These are phyloP conservation scores for Nibea coibor DNA, from an alignment of 2,113 vertebrate species.

Conservation along the genomic window DNA sequence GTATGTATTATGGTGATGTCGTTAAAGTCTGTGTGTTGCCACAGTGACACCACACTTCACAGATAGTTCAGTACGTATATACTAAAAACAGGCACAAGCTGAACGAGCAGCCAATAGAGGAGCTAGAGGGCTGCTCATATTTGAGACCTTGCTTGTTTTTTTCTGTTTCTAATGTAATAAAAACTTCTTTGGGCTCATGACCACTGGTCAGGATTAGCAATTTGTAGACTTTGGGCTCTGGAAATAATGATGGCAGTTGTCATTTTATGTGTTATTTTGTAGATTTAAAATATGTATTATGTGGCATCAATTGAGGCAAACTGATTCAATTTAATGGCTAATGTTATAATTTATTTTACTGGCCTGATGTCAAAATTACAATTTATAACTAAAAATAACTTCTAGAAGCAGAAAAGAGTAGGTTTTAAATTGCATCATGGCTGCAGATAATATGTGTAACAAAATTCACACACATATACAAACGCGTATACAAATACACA, in stretches of 20 bases:
- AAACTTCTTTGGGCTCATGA: background rate
- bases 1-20: background rate
- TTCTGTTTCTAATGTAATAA: background rate
- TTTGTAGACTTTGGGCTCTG: background rate
- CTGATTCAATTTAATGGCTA: background rate
- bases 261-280: background rate
- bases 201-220: background rate
- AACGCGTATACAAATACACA: too few species aligned
- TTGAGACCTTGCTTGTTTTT: background rate
- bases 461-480: background rate
- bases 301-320: too few species aligned
- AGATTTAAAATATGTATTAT: background rate
- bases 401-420: background rate
- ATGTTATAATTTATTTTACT: background rate
- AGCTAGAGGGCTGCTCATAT: background rate
- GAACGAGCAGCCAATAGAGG: too few species aligned
- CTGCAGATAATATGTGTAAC: background rate
- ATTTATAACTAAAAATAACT: background rate
- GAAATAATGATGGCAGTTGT: background rate
- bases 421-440: background rate
- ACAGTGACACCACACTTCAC: background rate
- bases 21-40: conserved; percentile 2
- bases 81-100: too few species aligned
- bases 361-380: background rate
- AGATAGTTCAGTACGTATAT: background rate